phyloP scores from a whole-genome alignment of 2,888 invertebrate species.

The Drosophila incognita region DNA sequence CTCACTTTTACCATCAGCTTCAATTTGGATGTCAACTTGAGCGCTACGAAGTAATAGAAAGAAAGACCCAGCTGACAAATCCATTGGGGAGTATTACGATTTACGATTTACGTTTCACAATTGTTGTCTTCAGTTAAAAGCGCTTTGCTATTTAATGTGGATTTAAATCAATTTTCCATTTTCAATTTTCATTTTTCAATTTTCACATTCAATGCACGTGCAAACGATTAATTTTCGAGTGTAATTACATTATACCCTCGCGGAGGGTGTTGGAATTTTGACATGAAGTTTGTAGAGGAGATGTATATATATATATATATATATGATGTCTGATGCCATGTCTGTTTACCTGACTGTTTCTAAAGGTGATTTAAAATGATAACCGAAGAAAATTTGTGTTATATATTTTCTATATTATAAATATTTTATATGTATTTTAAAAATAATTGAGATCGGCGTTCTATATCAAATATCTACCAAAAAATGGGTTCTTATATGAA shows the following conservation, averaged over 20 bases:
- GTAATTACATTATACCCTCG: constrained; percentile 16
- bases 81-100: constrained; percentile 10
- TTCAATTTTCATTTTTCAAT: constrained; percentile 8
- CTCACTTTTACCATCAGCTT: constrained; percentile 45
- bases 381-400: neutral
- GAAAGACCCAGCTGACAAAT: constrained; percentile 30
- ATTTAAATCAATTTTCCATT: neutral
- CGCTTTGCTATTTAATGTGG: constrained; percentile 17
- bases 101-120: neutral
- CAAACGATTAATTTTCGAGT: constrained; percentile 65
- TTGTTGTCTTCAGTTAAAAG: constrained; percentile 11
- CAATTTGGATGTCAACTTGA: constrained; percentile 29
- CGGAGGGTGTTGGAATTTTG: neutral
- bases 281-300: neutral
- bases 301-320: neutral
- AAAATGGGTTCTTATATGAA: neutral
- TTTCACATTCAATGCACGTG: constrained; percentile 64
- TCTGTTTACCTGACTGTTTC: neutral
- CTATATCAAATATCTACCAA: neutral
- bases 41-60: neutral
- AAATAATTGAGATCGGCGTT: neutral
- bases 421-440: neutral
- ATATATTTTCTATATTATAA: too few species aligned
- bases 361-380: neutral
- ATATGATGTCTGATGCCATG: neutral